Conservation (phyloP, 2,113 vertebrate species). For the Leucopsar rothschildi region DNA sequence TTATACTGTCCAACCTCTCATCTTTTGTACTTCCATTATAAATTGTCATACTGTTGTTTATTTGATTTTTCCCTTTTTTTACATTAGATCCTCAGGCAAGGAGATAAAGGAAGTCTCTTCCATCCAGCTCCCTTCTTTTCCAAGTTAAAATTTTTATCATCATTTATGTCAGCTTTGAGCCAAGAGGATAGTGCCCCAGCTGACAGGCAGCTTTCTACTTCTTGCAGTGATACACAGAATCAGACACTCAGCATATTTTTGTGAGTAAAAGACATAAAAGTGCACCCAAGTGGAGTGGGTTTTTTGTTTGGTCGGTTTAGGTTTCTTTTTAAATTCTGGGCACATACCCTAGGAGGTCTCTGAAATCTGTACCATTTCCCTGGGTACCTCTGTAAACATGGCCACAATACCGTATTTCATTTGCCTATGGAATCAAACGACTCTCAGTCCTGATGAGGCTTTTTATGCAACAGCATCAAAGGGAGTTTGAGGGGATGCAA, state of each 20-base stretch:
- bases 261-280: neutral
- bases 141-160: neutral
- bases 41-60: neutral
- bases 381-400: neutral
- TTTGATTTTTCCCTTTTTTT: neutral
- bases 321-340: neutral
- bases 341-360: neutral
- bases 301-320: neutral
- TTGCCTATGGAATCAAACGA: neutral
- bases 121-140: neutral
- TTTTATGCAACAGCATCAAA: neutral
- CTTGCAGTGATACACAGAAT: neutral
- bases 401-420: neutral
- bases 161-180: neutral
- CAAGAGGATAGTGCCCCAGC: neutral
- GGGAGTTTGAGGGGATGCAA: neutral
- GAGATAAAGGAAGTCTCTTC: neutral
- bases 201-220: neutral
- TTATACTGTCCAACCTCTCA: neutral
- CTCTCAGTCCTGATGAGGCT: neutral
- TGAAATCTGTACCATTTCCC: neutral
- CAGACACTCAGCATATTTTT: neutral
- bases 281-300: neutral
- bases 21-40: neutral
- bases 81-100: neutral